Conservation (phyloP, 2,113 vertebrate genomes). For the Pyxicephalus adspersus region DNA sequence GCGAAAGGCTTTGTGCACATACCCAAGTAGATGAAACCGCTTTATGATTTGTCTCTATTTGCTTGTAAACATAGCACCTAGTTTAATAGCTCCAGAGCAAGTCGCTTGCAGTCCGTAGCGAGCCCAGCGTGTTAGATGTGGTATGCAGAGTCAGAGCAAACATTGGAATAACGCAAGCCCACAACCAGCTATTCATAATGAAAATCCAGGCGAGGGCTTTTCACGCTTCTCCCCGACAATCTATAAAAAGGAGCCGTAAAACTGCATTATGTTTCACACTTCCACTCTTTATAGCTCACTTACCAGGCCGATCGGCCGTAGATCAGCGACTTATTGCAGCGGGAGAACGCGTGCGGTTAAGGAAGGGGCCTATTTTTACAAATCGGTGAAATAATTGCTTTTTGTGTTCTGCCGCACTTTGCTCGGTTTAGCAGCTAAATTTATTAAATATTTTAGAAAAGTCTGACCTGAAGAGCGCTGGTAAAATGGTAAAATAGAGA, state of each 20-base stretch:
- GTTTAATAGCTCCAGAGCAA: slow-evolving; percentile 10
- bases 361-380: too few relatives aligned
- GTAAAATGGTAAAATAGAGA: too few relatives aligned
- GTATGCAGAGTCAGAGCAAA: background rate
- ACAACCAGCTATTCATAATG: background rate
- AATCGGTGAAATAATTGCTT: too few relatives aligned
- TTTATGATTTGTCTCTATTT: slow-evolving; percentile 11
- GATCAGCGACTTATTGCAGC: background rate
- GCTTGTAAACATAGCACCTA: slow-evolving; percentile 35
- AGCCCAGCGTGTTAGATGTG: background rate
- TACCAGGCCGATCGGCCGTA: background rate
- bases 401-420: too few relatives aligned
- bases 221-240: background rate
- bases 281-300: background rate
- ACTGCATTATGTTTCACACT: background rate
- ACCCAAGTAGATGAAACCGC: slow-evolving; percentile 10
- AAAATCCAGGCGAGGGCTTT: background rate
- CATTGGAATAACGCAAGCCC: background rate
- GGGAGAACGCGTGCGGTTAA: background rate
- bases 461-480: too few relatives aligned
- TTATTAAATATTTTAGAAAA: too few relatives aligned
- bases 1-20: background rate
- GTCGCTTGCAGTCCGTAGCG: background rate
- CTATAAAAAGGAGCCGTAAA: slow-evolving; percentile 10
- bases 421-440: too few relatives aligned